A percentile compares a stretch with the other conserved stretches of the same genome.
These are phyloP conservation scores for Malaclemys terrapin DNA, from an alignment of 2,113 vertebrate species.

Conservation along the genomic window DNA sequence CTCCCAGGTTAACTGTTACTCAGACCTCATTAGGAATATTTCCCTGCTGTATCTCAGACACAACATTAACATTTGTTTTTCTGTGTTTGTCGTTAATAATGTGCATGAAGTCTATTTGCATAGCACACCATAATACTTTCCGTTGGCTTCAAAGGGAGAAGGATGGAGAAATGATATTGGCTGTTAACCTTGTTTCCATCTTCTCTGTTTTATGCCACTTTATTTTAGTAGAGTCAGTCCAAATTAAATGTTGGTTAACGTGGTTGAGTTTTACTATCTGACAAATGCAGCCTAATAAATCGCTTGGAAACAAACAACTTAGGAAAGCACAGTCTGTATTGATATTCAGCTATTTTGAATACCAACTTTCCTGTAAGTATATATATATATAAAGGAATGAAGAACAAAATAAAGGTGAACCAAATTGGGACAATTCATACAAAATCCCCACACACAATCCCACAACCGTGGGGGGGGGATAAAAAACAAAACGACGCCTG, in stretches of 20 bases:
- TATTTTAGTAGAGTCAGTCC: slow-evolving; percentile 64
- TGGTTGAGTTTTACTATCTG: slow-evolving; percentile 56
- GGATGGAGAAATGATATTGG: slow-evolving; percentile 50
- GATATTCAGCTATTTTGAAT: slow-evolving; percentile 30
- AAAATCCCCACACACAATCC: accelerated
- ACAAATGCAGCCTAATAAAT: slow-evolving; percentile 65
- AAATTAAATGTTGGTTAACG: neutral
- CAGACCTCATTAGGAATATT: neutral
- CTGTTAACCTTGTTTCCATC: slow-evolving; percentile 62
- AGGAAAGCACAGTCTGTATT: slow-evolving; percentile 28
- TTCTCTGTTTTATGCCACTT: slow-evolving; percentile 60
- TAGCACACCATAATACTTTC: slow-evolving; percentile 57
- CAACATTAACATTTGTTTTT: slow-evolving; percentile 25
- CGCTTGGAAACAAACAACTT: slow-evolving; percentile 61
- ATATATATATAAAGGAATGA: neutral
- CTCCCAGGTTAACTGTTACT: neutral
- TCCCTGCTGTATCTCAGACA: neutral
- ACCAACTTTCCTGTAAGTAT: neutral
- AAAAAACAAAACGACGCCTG: neutral
- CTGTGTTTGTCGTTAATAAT: slow-evolving; percentile 33
- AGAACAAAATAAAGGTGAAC: neutral
- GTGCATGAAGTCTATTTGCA: slow-evolving; percentile 16
- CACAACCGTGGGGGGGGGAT: neutral
- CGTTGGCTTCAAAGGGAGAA: slow-evolving; percentile 45
- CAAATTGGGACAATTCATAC: neutral